Evolutionary conservation across 2,113 vertebrate species (phyloP).

Genomic region (Gymnarchus niloticus): DNA sequence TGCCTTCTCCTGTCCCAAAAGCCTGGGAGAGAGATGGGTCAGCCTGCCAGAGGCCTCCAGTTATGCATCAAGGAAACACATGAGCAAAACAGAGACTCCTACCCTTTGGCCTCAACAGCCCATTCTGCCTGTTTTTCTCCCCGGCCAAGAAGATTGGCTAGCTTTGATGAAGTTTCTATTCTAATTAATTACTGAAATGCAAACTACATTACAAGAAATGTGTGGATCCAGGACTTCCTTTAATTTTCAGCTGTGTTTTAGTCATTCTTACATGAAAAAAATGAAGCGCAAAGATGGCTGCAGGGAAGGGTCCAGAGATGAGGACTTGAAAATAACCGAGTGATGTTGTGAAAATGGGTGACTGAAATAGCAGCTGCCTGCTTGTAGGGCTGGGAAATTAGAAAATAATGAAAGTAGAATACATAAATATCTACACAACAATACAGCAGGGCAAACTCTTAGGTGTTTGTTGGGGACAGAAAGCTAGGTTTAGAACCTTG

Average conservation of each 20-base stretch:
- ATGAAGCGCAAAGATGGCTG: neutral
- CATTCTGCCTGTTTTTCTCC: neutral
- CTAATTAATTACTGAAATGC: slow-evolving; percentile 4
- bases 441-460: too few species aligned
- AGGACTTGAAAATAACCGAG: neutral
- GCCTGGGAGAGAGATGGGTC: neutral
- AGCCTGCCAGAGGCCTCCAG: neutral
- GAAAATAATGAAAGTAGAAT: neutral
- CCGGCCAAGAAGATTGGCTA: neutral
- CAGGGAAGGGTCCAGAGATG: neutral
- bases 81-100: neutral
- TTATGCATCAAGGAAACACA: neutral
- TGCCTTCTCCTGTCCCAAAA: too few species aligned
- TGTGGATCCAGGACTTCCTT: neutral
- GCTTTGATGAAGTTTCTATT: neutral
- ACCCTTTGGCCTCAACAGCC: neutral
- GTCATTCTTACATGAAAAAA: neutral
- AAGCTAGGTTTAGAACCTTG: too few species aligned
- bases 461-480: too few species aligned
- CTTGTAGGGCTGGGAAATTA: neutral
- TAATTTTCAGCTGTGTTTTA: neutral
- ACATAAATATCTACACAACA: too few species aligned
- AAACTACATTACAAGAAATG: neutral
- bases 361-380: neutral
- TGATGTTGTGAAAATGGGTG: neutral